These are phyloP conservation scores for Aplysina aerophoba DNA, from an alignment of 37 sponge, comb jelly and placozoan genomes.

Conservation along the genomic window DNA sequence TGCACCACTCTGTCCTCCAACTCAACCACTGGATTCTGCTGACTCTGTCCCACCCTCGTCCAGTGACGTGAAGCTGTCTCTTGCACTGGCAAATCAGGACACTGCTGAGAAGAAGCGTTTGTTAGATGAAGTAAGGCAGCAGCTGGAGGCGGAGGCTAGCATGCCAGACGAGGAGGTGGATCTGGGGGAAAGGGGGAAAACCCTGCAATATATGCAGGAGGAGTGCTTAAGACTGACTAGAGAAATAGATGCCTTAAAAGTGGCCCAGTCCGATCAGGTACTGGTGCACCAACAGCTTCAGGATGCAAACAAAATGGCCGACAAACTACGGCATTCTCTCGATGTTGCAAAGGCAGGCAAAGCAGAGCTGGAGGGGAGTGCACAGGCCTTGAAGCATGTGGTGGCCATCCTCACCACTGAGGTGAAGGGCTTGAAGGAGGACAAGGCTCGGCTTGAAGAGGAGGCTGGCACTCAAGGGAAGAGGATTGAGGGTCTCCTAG, in stretches of 20 bases:
- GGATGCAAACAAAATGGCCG: no score
- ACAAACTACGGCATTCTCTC: no score
- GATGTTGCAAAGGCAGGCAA: no score
- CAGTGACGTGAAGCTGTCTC: constrained; percentile 21
- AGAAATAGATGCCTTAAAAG: background rate
- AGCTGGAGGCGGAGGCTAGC: background rate
- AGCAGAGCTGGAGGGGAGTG: background rate
- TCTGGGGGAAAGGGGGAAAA: constrained; percentile 9
- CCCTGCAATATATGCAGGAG: constrained; percentile 12
- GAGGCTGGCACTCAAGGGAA: background rate
- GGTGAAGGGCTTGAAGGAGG: background rate
- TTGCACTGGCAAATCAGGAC: background rate
- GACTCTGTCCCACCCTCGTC: background rate
- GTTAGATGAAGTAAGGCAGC: background rate
- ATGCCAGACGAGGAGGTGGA: constrained; percentile 4
- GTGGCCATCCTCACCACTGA: background rate
- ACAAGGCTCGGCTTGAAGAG: background rate
- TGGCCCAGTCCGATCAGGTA: no score
- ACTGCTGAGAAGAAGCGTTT: background rate
- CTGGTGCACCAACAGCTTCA: no score
- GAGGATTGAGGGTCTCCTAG: background rate
- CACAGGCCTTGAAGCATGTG: background rate
- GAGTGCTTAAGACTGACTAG: constrained; percentile 2
- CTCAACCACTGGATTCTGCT: no score
- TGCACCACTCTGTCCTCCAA: no score